phyloP scores from a whole-genome alignment of 2,113 vertebrate genomes.

The Origma solitaria region DNA sequence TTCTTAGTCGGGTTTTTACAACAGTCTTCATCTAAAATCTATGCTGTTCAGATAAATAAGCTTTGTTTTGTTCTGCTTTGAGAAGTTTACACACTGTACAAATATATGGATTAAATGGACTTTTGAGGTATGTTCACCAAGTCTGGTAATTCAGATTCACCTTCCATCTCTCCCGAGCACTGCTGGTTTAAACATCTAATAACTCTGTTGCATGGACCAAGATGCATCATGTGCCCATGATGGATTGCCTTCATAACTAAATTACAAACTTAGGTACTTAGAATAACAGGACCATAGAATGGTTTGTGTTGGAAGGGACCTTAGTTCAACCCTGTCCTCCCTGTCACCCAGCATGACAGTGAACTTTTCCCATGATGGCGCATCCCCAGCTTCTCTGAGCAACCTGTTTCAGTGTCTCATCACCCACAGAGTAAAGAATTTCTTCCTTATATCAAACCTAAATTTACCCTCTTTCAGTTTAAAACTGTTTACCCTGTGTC shows the following conservation, averaged over 20 bases:
- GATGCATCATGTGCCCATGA: background rate
- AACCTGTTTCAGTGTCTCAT: background rate
- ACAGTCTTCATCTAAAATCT: background rate
- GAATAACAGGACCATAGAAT: background rate
- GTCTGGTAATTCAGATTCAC: background rate
- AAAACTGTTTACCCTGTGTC: rapidly evolving
- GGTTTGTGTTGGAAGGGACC: background rate
- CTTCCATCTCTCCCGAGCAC: background rate
- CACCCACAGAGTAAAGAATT: background rate
- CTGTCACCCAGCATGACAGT: background rate
- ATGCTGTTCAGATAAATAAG: background rate
- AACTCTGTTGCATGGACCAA: background rate
- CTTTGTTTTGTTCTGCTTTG: background rate
- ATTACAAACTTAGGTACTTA: background rate
- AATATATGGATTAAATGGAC: background rate
- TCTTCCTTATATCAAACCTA: background rate
- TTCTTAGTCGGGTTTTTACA: background rate
- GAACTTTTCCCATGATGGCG: background rate
- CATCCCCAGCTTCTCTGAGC: background rate
- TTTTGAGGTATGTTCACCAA: background rate
- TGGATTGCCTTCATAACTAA: background rate
- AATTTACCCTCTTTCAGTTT: background rate
- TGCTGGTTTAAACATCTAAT: background rate
- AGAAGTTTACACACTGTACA: background rate
- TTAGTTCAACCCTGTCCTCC: background rate